Conservation (phyloP, 2,888 invertebrate genomes). For the Xestia xanthographa region DNA sequence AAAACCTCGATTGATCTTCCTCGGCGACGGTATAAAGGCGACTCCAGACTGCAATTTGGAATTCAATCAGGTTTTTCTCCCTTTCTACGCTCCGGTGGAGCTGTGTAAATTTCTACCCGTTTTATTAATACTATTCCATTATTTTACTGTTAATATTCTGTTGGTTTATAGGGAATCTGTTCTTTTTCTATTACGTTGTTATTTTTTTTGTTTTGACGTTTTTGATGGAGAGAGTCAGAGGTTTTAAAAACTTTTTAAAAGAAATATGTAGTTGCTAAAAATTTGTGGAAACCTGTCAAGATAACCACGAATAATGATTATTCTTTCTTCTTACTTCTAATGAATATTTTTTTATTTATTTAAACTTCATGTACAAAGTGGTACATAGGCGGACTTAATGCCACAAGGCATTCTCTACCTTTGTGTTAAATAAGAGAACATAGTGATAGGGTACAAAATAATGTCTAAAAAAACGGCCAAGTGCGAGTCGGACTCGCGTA, state of each 20-base stretch:
- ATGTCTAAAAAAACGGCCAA: too few relatives aligned
- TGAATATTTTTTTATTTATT: too few relatives aligned
- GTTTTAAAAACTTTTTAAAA: too few relatives aligned
- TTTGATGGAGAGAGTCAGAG: background rate
- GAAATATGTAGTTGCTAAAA: background rate
- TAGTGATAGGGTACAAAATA: too few relatives aligned
- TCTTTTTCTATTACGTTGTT: slow-evolving; percentile 2
- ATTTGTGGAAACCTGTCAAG: background rate
- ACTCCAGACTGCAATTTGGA: slow-evolving; percentile 78
- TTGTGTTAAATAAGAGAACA: too few relatives aligned
- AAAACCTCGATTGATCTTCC: slow-evolving; percentile 39
- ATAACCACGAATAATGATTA: too few relatives aligned
- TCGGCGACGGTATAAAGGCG: slow-evolving; percentile 67
- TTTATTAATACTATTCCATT: slow-evolving; percentile 70
- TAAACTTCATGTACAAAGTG: too few relatives aligned
- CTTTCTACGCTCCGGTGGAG: slow-evolving; percentile 68
- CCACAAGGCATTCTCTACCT: too few relatives aligned
- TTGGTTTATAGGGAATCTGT: slow-evolving; percentile 21
- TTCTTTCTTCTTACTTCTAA: too few relatives aligned
- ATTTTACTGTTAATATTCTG: slow-evolving; percentile 60
- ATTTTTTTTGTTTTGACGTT: slow-evolving; percentile 1
- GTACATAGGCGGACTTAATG: too few relatives aligned
- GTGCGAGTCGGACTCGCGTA: too few relatives aligned
- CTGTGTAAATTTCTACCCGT: slow-evolving; percentile 73
- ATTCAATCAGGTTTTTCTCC: slow-evolving; percentile 82